Evolutionary conservation across 2,888 invertebrate species (phyloP), one percentile per base, ranked within the genome.

Genomic region (Ectropis crepuscularia): DNA sequence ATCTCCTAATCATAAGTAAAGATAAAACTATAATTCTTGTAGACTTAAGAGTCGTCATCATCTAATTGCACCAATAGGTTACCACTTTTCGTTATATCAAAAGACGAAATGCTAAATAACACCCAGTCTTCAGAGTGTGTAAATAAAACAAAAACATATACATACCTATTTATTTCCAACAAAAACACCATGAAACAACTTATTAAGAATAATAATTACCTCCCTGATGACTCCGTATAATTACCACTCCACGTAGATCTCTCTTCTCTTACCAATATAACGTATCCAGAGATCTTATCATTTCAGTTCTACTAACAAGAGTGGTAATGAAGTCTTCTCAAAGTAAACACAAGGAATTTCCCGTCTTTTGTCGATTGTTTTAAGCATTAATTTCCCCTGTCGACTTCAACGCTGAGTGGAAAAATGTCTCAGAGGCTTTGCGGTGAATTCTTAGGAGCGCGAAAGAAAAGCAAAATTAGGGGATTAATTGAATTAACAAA

Each of bases 261-360:
- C 37, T 63, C 54, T 46, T 48, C 45, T 57, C 53, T 51, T 60
- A 68, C 55, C 45, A 46, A 51, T 50, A 12, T n/a, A 28, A 12
- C 45, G 47, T 55, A 49, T 37, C 57, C 65, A 67, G 54, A 62
- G 70, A 48, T 73, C 72, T 67, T 60, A 38, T 69, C 53, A 74
- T 71, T 72, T 66, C 73, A 67, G 74, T 67, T 36, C 0, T 53
- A 67, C 71, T 68, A 70, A 70, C 66, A 69, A 68, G 61, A 71
- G 67, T 64, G 66, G 74, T 81, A 80, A 78, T 79, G 72, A 81
- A 80, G 78, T 77, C 75, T 73, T 73, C 68, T 69, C 66, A 70
- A 72, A 67, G 62, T 68, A 67, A 70, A 68, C 39, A 47, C 71
- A 67, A 70, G 68, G 73, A 49, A 75, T 74, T 77, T 73, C 63